These are phyloP conservation scores for Clamator glandarius DNA, from an alignment of 2,797 vertebrate species.

Conservation along the genomic window DNA sequence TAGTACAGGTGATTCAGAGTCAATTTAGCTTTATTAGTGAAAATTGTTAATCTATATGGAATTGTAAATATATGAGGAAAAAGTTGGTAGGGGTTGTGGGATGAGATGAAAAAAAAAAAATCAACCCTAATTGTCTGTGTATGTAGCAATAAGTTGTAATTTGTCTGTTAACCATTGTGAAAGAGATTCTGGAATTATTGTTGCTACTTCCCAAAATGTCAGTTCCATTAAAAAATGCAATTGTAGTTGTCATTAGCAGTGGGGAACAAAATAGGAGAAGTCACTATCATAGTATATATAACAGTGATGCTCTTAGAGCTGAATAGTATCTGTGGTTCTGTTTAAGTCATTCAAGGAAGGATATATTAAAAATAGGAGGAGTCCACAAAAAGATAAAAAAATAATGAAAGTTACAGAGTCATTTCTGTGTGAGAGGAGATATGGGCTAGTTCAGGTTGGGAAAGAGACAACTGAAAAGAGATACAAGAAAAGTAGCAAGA, in stretches of 20 bases:
- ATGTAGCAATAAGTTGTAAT: too few species aligned
- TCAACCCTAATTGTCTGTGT: too few species aligned
- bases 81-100: too few species aligned
- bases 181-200: neutral
- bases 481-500: neutral
- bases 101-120: too few species aligned
- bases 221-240: neutral
- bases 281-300: neutral
- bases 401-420: neutral
- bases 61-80: too few species aligned
- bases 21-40: too few species aligned
- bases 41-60: too few species aligned
- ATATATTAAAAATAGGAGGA: neutral
- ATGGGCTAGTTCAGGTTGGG: neutral
- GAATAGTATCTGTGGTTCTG: neutral
- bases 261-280: neutral
- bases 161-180: neutral
- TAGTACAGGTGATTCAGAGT: too few species aligned
- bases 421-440: neutral
- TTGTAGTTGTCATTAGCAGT: neutral
- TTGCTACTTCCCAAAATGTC: neutral
- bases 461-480: neutral
- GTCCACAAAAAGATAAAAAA: neutral
- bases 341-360: neutral
- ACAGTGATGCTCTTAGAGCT: neutral